Percentiles rank a stretch among this genome's conserved stretches.
Conservation (phyloP, 2,113 vertebrate genomes). For the Promerops cafer region DNA sequence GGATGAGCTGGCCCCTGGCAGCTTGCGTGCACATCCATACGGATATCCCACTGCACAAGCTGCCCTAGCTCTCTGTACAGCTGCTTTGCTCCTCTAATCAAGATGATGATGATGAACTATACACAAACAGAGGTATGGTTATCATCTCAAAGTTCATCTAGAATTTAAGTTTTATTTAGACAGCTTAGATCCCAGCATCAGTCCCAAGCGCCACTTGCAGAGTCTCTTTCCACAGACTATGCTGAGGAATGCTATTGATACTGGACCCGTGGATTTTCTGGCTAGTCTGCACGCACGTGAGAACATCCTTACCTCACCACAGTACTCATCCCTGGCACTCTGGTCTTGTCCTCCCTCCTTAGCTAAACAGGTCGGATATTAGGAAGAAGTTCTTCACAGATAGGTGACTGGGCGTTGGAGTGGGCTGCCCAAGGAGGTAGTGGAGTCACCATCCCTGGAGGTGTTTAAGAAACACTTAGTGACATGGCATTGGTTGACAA, state of each 20-base stretch:
- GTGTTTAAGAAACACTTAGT: neutral
- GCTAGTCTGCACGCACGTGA: no score
- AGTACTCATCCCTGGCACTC: neutral
- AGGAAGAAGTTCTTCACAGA: neutral
- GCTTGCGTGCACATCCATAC: neutral
- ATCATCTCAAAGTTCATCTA: neutral
- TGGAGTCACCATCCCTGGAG: neutral
- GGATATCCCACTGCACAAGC: neutral
- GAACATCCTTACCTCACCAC: rapidly evolving
- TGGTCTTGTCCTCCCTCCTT: neutral
- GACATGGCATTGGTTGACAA: neutral
- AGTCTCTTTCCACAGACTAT: neutral
- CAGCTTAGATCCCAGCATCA: neutral
- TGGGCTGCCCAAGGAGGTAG: neutral
- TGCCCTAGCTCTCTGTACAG: neutral
- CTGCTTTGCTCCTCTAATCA: neutral
- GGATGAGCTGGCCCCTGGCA: rapidly evolving
- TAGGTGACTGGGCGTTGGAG: neutral
- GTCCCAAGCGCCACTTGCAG: neutral
- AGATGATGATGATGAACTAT: neutral
- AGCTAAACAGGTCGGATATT: neutral
- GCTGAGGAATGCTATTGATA: rapidly evolving
- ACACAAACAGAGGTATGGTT: neutral
- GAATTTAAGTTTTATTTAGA: neutral
- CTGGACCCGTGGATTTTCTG: rapidly evolving